Evolutionary conservation across 2,888 invertebrate genomes (phyloP), one percentile per base, ranked within the genome.

Genomic region (Pseudococcus longispinus): DNA sequence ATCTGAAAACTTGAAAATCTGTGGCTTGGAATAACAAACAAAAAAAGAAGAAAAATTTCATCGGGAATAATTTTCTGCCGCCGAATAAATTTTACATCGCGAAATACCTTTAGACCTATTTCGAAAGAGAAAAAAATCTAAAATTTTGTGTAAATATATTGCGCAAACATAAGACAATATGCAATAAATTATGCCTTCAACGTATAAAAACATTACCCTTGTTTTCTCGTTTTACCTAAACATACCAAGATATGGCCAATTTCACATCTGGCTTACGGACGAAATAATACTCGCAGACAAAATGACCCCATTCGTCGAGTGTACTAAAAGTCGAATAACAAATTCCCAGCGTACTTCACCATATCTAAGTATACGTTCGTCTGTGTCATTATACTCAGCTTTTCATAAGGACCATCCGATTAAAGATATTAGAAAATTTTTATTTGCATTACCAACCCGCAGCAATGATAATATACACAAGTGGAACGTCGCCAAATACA

Each of bases 361-460:
- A 70, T 29, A 32, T 32, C 32, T 32, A 29, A 70, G 70, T 70
- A 32, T 32, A 70, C 70, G 70, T 29, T 70, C 18, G 70, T 70
- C 70, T 70, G 70, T 70, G 70, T 70, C 70, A 70, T 70, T 70
- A 32, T 32, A 70, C 70, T 70, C 29, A n/a, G 23, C 60, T 70
- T 13, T 15, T 32, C n/a, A 29, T 70, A 70, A 70, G 70, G 70
- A 29, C 70, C 70, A 70, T 70, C 70, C 70, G 70, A 70, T 70
- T 70, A 70, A 70, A 70, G 70, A 70, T 70, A 70, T 70, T 70
- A 70, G 70, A 70, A 70, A 70, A 70, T 70, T 70, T 70, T 70
- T 70, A 70, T 70, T 70, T 70, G 70, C 70, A 70, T 70, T 70
- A 70, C 70, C 70, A 26, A 29, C 70, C 70, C 70, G 70, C 70